Base-by-base conservation (phyloP, 2,888 invertebrate species). In the Ellobium chinense region DNA sequence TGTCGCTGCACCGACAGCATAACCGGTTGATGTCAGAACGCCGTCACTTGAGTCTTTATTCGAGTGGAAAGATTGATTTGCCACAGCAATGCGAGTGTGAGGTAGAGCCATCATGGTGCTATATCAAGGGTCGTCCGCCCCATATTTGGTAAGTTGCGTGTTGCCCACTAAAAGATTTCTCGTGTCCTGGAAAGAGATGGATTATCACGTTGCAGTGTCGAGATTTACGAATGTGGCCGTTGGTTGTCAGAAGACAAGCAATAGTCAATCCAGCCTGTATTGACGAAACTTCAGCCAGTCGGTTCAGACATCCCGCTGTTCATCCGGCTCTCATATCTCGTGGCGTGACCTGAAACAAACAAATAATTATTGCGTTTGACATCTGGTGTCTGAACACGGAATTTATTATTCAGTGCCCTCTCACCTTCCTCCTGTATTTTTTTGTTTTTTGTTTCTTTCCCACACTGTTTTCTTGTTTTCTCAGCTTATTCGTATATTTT, bases 261-360 rank as follows among this genome's bases (percentile, higher is more conserved):
- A n/a, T n/a, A n/a, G n/a, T n/a, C n/a, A 21, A 31, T 18, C 31
- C 63, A 66, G 24, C 3, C n/a, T n/a, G n/a, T n/a, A n/a, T 1
- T 9, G n/a, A 29, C 39, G 39, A 18, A 24, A 46, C 1, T 2
- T 24, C 29, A 46, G 1, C 5, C 39, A 46, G 27, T 68, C 29
- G 21, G 18, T 21, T 27, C 5, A 68, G 29, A 36, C 66, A 1
- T 1, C 66, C 18, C 1, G 3, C 7, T 65, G 7, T 18, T n/a
- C n/a, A n/a, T 36, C 31, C 7, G 65, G n/a, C n/a, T 4, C 34
- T 34, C 37, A 24, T 29, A 12, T 66, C 37, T 0, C 9, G 37
- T 46, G 68, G 1, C 46, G 21, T 14, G 29, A 68, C 46, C 68
- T 68, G 68, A 46, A 68, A 68, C 29, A 68, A 68, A 68, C 14